phyloP scores from a whole-genome alignment of 92 coral and sea anemone genomes.

The Plumapathes pennacea region DNA sequence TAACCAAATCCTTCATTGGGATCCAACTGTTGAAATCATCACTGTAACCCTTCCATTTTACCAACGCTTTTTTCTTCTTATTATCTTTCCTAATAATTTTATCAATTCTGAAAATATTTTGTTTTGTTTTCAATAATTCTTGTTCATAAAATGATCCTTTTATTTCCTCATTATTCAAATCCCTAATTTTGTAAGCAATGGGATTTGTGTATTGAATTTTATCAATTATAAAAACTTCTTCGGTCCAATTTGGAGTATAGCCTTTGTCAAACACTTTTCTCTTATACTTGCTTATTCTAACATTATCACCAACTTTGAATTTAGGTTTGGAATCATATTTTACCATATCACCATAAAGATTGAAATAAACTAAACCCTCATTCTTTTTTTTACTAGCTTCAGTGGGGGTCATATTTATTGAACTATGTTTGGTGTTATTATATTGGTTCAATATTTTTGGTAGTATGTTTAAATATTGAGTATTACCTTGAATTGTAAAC shows the following conservation, averaged over 20 bases:
- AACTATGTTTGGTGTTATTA: conserved; percentile 31
- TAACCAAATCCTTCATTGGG: conserved; percentile 12
- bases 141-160: conserved; percentile 31
- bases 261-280: conserved; percentile 31
- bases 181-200: conserved; percentile 23
- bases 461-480: conserved; percentile 28
- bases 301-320: conserved; percentile 42
- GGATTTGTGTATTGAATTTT: conserved; percentile 23
- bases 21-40: conserved; percentile 41
- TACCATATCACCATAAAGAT: conserved; percentile 45
- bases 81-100: conserved; percentile 45
- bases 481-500: conserved; percentile 43
- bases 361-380: conserved; percentile 34
- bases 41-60: conserved; percentile 38
- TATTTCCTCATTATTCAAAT: conserved; percentile 38
- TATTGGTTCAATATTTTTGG: conserved; percentile 34
- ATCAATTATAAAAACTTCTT: conserved; percentile 21
- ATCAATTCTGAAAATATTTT: conserved; percentile 30
- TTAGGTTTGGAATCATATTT: conserved; percentile 22
- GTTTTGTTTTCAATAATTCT: conserved; percentile 42
- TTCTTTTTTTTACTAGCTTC: conserved; percentile 47
- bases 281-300: conserved; percentile 31
- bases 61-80: conserved; percentile 39
- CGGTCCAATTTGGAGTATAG: conserved; percentile 32
- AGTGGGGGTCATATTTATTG: conserved; percentile 33